Conservation (phyloP, 2,888 invertebrate species). For the Ectropis crepuscularia region DNA sequence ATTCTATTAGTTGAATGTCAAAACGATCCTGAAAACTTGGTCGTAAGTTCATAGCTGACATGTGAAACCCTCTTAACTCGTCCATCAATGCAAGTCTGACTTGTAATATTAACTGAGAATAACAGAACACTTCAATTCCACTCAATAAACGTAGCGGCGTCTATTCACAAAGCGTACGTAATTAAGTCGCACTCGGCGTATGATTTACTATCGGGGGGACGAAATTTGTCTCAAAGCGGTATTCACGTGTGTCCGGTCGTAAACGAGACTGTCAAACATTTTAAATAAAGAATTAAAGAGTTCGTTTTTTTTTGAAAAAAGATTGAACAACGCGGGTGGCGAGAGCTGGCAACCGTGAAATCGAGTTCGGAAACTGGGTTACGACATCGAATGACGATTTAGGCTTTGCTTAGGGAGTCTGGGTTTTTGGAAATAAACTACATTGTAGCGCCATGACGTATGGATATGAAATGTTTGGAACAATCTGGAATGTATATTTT, state of each 20-base stretch:
- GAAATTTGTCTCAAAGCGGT: conserved; percentile 35
- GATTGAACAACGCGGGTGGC: conserved; percentile 36
- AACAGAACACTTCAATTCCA: conserved; percentile 20
- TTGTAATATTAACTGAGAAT: conserved; percentile 24
- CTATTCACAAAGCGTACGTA: conserved; percentile 42
- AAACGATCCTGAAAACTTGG: no score
- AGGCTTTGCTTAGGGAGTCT: not conserved
- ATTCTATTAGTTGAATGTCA: not conserved
- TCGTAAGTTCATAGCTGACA: not conserved
- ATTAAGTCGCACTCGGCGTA: conserved; percentile 42
- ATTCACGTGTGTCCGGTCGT: conserved; percentile 43
- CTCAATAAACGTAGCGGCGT: conserved; percentile 37
- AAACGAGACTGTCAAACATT: conserved; percentile 40
- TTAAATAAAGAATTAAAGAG: conserved; percentile 34
- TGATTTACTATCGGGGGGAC: conserved; percentile 43
- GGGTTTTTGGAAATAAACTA: not conserved
- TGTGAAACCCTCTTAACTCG: not conserved
- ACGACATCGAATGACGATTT: conserved; percentile 7
- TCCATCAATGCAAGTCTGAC: conserved; percentile 9
- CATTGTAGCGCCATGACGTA: no score
- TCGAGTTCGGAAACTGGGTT: conserved; percentile 7
- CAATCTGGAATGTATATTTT: no score
- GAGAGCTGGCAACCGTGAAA: conserved; percentile 20
- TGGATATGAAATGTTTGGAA: no score
- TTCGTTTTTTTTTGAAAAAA: conserved; percentile 5